phyloP scores from a whole-genome alignment of 2,113 vertebrate species.

The Caretta caretta region DNA sequence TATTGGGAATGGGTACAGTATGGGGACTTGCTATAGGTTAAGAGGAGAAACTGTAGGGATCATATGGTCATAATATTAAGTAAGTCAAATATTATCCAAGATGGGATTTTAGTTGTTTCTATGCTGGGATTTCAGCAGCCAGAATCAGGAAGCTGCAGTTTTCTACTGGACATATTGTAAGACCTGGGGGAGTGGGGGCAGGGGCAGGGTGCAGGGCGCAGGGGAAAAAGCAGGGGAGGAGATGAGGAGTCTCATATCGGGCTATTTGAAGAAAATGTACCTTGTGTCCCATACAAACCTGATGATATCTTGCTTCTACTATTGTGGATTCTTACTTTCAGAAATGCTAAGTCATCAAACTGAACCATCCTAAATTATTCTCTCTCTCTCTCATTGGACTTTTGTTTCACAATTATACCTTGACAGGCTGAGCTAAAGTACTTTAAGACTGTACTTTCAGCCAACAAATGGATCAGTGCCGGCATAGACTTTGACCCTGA shows the following conservation, averaged over 20 bases:
- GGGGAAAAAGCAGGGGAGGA: too few relatives aligned
- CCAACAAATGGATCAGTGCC: neutral
- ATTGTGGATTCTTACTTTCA: neutral
- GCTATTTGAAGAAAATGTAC: neutral
- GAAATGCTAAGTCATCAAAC: conserved; percentile 12
- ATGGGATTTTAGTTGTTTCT: neutral
- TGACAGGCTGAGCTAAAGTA: neutral
- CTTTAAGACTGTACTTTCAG: neutral
- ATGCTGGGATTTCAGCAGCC: neutral
- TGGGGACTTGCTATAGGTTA: neutral
- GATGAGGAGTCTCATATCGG: neutral
- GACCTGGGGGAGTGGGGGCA: neutral
- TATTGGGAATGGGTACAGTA: neutral
- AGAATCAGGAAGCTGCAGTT: neutral
- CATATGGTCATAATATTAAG: neutral
- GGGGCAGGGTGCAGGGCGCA: too few relatives aligned
- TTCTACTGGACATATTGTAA: neutral
- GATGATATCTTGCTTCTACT: neutral
- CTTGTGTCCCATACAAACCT: neutral
- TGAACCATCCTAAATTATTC: too few relatives aligned
- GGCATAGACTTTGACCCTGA: conserved; percentile 22
- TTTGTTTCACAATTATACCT: conserved; percentile 5
- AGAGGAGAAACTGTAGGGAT: neutral
- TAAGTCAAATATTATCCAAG: neutral
- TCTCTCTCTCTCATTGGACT: neutral